Percentiles rank a stretch among this genome's conserved stretches.
Evolutionary conservation across 1,140 invertebrate species (phyloP).

Genomic region (Druon quercuslanigerum): DNA sequence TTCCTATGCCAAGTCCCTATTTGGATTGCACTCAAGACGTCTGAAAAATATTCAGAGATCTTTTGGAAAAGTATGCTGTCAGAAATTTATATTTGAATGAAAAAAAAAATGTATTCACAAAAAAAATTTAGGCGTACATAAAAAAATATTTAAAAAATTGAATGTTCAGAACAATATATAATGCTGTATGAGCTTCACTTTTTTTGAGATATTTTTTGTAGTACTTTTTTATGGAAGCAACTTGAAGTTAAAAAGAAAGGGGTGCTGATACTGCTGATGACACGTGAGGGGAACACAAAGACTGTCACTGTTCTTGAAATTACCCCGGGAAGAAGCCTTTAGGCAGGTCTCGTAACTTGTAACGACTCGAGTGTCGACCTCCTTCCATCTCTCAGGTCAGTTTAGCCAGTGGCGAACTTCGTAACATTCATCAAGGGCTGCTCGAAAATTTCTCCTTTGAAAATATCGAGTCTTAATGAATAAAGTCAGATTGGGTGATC

Average conservation of each 20-base stretch:
- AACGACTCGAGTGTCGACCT: constrained; percentile 5
- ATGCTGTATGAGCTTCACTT: too few relatives aligned
- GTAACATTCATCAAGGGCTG: constrained; percentile 8
- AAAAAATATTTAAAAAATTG: too few relatives aligned
- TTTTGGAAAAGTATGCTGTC: background rate
- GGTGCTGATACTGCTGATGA: too few relatives aligned
- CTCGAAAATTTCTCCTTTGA: background rate
- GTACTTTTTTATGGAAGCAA: too few relatives aligned
- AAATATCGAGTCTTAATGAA: constrained; percentile 9
- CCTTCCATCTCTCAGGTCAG: background rate
- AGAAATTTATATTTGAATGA: too few relatives aligned
- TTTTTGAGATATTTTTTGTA: too few relatives aligned
- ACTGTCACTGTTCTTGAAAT: background rate
- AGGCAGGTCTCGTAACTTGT: background rate
- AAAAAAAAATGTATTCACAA: too few relatives aligned
- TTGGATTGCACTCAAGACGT: constrained; percentile 1
- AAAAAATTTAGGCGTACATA: too few relatives aligned
- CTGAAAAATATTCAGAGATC: background rate
- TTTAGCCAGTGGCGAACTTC: background rate
- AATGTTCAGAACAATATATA: too few relatives aligned
- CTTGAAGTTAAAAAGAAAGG: too few relatives aligned
- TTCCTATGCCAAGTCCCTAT: background rate
- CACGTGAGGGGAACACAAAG: too few relatives aligned
- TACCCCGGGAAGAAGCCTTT: background rate
- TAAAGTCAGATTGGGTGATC: constrained; percentile 6